Evolutionary conservation across 2,888 invertebrate genomes (phyloP).

Genomic region (Kryphioiulus occultus): DNA sequence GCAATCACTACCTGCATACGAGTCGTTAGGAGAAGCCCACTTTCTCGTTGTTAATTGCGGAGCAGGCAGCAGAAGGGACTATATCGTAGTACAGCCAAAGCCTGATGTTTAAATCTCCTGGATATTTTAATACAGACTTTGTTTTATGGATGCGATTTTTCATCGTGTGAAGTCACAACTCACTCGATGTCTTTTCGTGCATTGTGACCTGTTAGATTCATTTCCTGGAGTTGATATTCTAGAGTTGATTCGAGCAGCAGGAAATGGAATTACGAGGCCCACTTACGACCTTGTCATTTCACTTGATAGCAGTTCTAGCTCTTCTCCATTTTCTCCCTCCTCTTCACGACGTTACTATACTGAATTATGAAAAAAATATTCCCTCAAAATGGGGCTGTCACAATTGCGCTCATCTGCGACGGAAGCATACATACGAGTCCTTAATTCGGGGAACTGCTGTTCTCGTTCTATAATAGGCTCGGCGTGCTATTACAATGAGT

Average conservation of each 20-base stretch:
- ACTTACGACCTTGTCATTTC: neutral
- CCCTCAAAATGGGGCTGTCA: neutral
- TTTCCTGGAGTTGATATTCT: no score
- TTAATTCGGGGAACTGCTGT: neutral
- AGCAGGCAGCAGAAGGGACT: no score
- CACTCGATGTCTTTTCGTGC: no score
- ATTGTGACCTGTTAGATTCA: no score
- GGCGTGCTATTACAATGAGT: neutral
- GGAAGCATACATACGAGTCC: neutral
- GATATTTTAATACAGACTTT: no score
- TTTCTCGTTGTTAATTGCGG: no score
- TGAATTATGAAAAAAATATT: neutral
- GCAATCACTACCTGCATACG: no score
- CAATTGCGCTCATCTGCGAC: neutral
- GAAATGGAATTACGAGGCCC: neutral
- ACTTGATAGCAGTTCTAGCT: neutral
- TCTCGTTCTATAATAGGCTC: neutral
- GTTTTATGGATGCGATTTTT: no score
- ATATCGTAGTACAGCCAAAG: no score
- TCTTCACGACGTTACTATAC: neutral
- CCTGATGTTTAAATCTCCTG: no score
- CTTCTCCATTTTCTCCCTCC: neutral
- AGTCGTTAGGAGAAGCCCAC: no score
- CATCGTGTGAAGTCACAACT: no score
- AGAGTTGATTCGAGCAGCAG: neutral